Evolutionary conservation across 2,113 vertebrate genomes (phyloP), one percentile per base, ranked within the genome.

Genomic region (Etheostoma cragini): DNA sequence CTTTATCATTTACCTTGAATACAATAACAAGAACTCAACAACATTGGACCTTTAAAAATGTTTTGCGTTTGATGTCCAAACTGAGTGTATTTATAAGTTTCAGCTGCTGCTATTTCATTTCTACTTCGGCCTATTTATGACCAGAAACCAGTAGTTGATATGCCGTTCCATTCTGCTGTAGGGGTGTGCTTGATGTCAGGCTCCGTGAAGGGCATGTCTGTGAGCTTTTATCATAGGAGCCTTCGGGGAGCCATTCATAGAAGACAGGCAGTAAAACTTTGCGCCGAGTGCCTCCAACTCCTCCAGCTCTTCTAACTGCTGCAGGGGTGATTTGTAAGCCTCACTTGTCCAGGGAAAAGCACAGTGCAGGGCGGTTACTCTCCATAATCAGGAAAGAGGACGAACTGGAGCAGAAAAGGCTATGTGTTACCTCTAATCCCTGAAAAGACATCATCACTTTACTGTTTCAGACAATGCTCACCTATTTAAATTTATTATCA

Each of bases 251-350:
- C 90, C 87, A 87, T 94, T 93, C 93, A 90, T 87, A 81, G 87
- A 92, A 92, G 92, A 90, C 92, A 91, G 91, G 88, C 92, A 92
- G 86, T 94, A 94, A 94, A 94, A 93, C 90, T 90, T 93, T 88
- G 89, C 57, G 65, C 91, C 58, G 61, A 92, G 87, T 80, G 87
- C 91, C 88, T 93, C 93, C 92, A 90, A 92, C 92, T 92, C 82
- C 67, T 86, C 85, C 92, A 90, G 92, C 92, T 92, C 82, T 71
- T 86, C 85, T 74, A 83, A 88, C 82, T 92, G 81, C 91, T 89
- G 88, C 81, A 89, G 88, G 84, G 82, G 87, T 93, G 93, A 94
- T 93, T 93, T 94, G 92, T 91, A 92, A 89, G 90, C 89, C 90
- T 93, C 84, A 80, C 88, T 91, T 91, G 89, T 90, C 86, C 81